These are phyloP conservation scores for Helicolenus hilgendorfi DNA, from an alignment of 2,797 vertebrate species.

Conservation along the genomic window DNA sequence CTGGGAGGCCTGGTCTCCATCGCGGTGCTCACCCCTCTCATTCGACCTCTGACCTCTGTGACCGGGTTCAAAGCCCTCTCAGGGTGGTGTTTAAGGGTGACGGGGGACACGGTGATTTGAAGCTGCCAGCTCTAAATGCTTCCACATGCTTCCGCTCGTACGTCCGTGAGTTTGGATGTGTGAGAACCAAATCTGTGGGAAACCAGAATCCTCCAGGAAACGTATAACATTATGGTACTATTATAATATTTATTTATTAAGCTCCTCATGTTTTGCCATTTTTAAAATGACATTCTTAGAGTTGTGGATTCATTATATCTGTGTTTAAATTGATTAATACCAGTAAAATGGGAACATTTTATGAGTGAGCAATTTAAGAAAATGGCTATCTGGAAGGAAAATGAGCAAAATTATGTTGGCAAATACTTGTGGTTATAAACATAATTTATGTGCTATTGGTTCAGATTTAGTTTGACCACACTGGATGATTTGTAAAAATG, in stretches of 20 bases:
- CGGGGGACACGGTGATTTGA: slow-evolving; percentile 60
- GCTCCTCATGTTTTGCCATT: neutral
- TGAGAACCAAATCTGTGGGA: slow-evolving; percentile 42
- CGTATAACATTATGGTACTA: neutral
- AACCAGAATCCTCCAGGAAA: neutral
- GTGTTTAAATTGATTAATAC: neutral
- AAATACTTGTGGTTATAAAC: neutral
- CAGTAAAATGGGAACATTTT: neutral
- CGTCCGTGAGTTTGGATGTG: slow-evolving; percentile 3
- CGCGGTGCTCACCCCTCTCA: slow-evolving; percentile 42
- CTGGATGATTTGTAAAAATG: neutral
- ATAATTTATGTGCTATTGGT: neutral
- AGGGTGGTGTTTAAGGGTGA: slow-evolving; percentile 60
- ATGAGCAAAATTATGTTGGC: neutral
- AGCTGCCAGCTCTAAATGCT: slow-evolving; percentile 62
- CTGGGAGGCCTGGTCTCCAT: slow-evolving; percentile 65
- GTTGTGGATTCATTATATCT: neutral
- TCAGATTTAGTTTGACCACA: fast-evolving
- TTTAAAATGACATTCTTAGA: neutral
- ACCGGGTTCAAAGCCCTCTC: slow-evolving; percentile 71
- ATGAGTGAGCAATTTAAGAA: neutral
- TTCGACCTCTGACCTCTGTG: slow-evolving; percentile 77
- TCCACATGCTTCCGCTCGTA: slow-evolving; percentile 69
- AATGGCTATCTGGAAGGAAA: neutral
- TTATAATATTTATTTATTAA: neutral